Evolutionary conservation across 2,113 vertebrate species (phyloP), one percentile per base, ranked within the genome.

Genomic region (Oreotragus oreotragus): DNA sequence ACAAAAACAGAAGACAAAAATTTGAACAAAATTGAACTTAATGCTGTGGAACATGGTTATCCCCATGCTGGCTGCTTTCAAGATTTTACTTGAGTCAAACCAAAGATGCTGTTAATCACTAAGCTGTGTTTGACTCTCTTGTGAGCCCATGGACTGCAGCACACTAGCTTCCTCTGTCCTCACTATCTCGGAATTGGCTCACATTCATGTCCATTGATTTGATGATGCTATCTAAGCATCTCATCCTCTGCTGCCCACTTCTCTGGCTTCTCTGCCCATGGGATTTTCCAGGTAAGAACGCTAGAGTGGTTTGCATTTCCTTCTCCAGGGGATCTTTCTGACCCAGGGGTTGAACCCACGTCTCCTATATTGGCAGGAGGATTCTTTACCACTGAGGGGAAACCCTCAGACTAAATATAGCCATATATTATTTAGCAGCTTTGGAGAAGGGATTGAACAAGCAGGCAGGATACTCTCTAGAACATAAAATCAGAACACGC

Each of bases 11-110:
- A 97, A 95, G 86, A 96, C 84, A 98, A 77, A 73, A 89, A 92
- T 98, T 98, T 97, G 96, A 51, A 76, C 25, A 96, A 97, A 98
- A 97, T 96, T 90, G 97, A 97, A 95, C 93, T 96, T 96, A 98
- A 97, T 77, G 77, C 88, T 96, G 0, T 97, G 73, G 64, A 95
- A 85, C 43, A 94, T 51, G 64, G 33, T 91, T 76, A 94, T 94
- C 85, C 81, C 76, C 87, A 84, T 3, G 10, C 66, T 94, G 70
- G 66, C 4, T 27, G 19, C 60, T 96, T 96, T 95, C 76, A 84
- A 94, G 88, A 80, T 88, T 90, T 49, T 43, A 90, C 77, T 77
- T 28, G 55, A 58, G 36, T 87, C 90, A 93, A 94, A 94, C 27
- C 64, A 87, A 94, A 89, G 51, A 15, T 15, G 70, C 23, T 76